Evolutionary conservation across 2,888 invertebrate genomes (phyloP).

Genomic region (Lasioglossum morio): DNA sequence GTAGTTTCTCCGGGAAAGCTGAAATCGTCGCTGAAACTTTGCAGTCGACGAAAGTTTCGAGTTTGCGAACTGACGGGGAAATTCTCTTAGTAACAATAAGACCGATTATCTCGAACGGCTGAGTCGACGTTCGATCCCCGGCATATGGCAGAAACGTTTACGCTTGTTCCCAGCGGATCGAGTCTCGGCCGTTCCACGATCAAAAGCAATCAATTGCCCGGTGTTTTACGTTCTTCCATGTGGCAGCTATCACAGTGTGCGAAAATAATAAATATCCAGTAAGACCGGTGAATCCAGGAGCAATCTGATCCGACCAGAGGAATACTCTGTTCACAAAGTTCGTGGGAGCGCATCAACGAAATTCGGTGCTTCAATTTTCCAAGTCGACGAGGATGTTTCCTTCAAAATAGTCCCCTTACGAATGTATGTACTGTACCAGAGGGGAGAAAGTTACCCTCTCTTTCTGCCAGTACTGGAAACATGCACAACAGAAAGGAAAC

Average conservation of each 20-base stretch:
- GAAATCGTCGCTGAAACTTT: slow-evolving; percentile 49
- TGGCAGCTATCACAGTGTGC: neutral
- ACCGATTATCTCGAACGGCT: slow-evolving; percentile 60
- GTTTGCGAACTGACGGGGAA: slow-evolving; percentile 38
- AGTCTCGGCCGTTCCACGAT: neutral
- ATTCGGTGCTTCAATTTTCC: neutral
- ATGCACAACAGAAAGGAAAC: too few relatives aligned
- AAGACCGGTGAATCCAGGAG: neutral
- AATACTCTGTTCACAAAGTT: neutral
- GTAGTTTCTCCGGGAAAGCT: slow-evolving; percentile 9
- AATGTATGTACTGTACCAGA: too few relatives aligned
- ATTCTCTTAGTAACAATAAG: slow-evolving; percentile 64
- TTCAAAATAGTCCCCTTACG: too few relatives aligned
- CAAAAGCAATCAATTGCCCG: neutral
- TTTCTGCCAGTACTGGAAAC: too few relatives aligned
- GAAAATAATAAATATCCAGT: neutral
- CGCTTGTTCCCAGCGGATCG: slow-evolving; percentile 2
- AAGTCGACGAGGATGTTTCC: too few relatives aligned
- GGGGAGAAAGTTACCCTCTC: too few relatives aligned
- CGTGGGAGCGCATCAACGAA: neutral
- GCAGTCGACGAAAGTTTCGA: slow-evolving; percentile 54
- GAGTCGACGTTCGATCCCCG: slow-evolving; percentile 29
- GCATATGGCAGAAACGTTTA: slow-evolving; percentile 32
- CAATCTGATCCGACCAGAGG: neutral
- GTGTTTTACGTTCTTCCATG: neutral